Evolutionary conservation across 2,888 invertebrate genomes (phyloP), one percentile per base, ranked within the genome.

Genomic region (Limulus polyphemus): DNA sequence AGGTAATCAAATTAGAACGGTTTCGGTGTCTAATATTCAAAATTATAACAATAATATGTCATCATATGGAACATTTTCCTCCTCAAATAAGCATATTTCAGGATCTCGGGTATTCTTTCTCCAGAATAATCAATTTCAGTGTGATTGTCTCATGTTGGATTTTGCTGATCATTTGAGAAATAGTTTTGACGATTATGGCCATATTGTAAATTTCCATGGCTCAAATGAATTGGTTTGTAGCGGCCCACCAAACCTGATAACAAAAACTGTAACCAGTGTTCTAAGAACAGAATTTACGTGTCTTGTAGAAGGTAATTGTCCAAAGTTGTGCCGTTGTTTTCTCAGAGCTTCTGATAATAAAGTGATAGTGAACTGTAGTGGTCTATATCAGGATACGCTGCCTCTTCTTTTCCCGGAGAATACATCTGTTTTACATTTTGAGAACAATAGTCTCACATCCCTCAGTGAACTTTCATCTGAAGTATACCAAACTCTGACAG

Each of bases 61-160:
- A 12, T 49, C 12, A 49, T 10, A 14, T 9, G 52, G 52, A 13
- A 60, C 52, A 52, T 32, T 47, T 13, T 47, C 54, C 13, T 48
- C 51, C 32, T 49, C 56, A 3, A 49, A 48, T 9, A 47, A 52
- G n/a, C 55, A 55, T 13, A 32, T 62, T 11, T 32, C 32, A 32
- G 32, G 32, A 32, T 32, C 32, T 32, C 32, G 32, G 32, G 32
- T 32, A 2, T 54, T 54, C 32, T 47, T 58, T 48, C 55, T 62
- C 47, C 47, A 48, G 12, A 49, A 56, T 14, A 62, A 62, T 14
- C 59, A 50, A n/a, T 55, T 62, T 14, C 52, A 59, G 13, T 69
- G 69, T 51, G 67, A 69, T 48, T 69, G 69, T 47, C 16, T 59
- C 7, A 56, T 68, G 17, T 64, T 62, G n/a, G 52, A 57, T 32